Evolutionary conservation across 2,888 invertebrate genomes (phyloP).

Genomic region (Ariolimax columbianus): DNA sequence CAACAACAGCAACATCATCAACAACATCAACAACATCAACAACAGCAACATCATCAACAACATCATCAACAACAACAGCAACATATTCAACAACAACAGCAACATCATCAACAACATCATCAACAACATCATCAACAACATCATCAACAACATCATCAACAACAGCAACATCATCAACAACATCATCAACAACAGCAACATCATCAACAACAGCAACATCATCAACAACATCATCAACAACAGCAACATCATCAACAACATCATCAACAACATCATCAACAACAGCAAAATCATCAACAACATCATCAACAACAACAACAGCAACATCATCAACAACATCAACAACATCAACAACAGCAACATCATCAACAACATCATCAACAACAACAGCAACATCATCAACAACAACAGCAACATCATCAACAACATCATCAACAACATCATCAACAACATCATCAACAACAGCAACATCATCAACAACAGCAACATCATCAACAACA

Average conservation of each 20-base stretch:
- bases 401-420: background rate
- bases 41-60: too few relatives aligned
- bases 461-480: background rate
- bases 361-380: background rate
- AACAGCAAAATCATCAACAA: background rate
- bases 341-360: background rate
- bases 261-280: background rate
- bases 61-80: too few relatives aligned
- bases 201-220: background rate
- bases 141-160: background rate
- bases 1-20: too few relatives aligned
- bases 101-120: too few relatives aligned
- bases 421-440: background rate
- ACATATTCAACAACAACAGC: too few relatives aligned
- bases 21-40: too few relatives aligned
- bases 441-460: background rate
- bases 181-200: background rate
- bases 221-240: background rate
- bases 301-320: background rate
- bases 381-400: background rate
- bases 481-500: background rate
- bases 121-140: too few relatives aligned
- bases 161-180: background rate
- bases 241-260: background rate
- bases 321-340: background rate